A percentile compares a stretch with the other conserved stretches of the same genome.
These are phyloP conservation scores for Epirrhoe tristata DNA, from an alignment of 2,888 invertebrate species.

Conservation along the genomic window DNA sequence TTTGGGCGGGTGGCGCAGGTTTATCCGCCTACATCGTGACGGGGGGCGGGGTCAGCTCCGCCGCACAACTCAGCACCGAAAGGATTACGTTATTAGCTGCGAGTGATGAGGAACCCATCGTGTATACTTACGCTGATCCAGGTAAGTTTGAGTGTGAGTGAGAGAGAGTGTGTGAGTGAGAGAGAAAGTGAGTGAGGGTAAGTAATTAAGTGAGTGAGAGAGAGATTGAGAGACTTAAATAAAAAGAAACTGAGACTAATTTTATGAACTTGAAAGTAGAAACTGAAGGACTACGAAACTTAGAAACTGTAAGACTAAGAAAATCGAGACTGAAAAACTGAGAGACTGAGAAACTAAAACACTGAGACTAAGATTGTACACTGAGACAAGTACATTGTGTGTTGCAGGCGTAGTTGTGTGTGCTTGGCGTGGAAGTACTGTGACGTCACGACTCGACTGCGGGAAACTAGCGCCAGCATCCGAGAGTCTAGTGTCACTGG, in stretches of 20 bases:
- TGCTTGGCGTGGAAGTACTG: slow-evolving; percentile 91
- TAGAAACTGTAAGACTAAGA: too few relatives aligned
- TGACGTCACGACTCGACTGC: slow-evolving; percentile 94
- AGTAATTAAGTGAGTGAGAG: too few relatives aligned
- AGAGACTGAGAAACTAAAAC: background rate
- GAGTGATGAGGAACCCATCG: slow-evolving; percentile 84
- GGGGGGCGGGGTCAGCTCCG: slow-evolving; percentile 89
- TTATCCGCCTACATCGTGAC: slow-evolving; percentile 92
- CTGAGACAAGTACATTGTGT: too few relatives aligned
- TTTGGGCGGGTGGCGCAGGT: slow-evolving; percentile 96
- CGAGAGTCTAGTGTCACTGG: slow-evolving; percentile 95
- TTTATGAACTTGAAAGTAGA: too few relatives aligned
- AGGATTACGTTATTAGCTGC: slow-evolving; percentile 89
- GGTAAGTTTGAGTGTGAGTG: slow-evolving; percentile 67
- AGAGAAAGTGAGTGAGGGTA: too few relatives aligned
- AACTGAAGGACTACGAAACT: too few relatives aligned
- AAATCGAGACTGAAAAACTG: background rate
- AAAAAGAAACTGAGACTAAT: too few relatives aligned
- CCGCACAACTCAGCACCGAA: slow-evolving; percentile 88
- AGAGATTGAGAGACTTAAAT: too few relatives aligned
- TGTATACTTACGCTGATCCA: slow-evolving; percentile 94
- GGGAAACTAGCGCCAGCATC: slow-evolving; percentile 96
- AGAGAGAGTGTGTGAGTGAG: too few relatives aligned
- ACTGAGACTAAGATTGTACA: background rate
- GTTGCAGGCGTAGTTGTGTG: slow-evolving; percentile 91